Evolutionary conservation across 2,888 invertebrate genomes (phyloP), one percentile per base, ranked within the genome.

Genomic region (Cephus spinipes): DNA sequence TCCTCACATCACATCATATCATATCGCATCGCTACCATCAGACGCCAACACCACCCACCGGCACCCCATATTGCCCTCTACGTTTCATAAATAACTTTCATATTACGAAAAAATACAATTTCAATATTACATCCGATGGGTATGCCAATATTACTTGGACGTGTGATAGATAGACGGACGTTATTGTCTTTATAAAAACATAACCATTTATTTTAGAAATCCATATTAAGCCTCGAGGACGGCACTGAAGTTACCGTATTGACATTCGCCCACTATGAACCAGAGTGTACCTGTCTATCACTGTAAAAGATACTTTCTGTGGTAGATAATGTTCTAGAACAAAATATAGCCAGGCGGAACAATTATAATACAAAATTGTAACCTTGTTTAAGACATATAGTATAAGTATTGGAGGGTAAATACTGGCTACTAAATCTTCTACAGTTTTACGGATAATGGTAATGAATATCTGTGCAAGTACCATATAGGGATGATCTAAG

Each of bases 121-220:
- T 90, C 90, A 90, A 91, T 90, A 91, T 90, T 88, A 89, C 89
- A 84, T 86, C 86, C 87, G 88, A 90, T 88, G 90, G 88, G 85
- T 86, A 85, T 83, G 87, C 87, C 87, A 87, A 90, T 91, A 90
- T 90, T 88, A 87, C 89, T 87, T 84, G 88, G 86, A 88, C 87
- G 88, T 85, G 86, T 91, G 90, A 90, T 90, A 90, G 89, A 91
- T 91, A 90, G 91, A 87, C 87, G 89, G 82, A 84, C 87, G 86
- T 89, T 91, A 90, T 90, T 90, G 91, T 91, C 90, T 90, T 91
- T 89, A 90, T 85, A 89, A 90, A 89, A 88, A 86, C 86, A 90
- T 90, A 89, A 90, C 90, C 89, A 89, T 91, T 90, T 87, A 84
- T 91, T 90, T 89, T 86, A 85, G 85, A 87, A 84, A 85, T 85